Evolutionary conservation across 2,797 vertebrate genomes (phyloP).

Genomic region (Malacoraja senta): DNA sequence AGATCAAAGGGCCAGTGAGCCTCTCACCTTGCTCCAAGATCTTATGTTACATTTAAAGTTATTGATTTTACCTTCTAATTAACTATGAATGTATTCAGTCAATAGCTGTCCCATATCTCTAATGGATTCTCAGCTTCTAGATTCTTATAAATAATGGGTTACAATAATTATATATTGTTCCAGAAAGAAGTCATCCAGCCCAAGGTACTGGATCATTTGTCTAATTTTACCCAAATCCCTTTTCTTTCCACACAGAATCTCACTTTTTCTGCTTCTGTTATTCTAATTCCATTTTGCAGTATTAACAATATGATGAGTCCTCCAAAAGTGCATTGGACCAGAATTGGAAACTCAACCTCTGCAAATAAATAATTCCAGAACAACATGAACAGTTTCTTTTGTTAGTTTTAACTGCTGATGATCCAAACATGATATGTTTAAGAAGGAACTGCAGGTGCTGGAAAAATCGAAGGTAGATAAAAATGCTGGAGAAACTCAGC

Average conservation of each 20-base stretch:
- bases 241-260: not conserved
- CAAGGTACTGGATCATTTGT: not conserved
- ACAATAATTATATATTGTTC: not conserved
- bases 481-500: no score
- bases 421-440: not conserved
- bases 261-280: not conserved
- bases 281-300: not conserved
- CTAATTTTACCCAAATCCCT: no score
- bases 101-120: not conserved
- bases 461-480: no score
- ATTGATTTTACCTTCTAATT: no score
- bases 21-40: no score
- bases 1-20: no score
- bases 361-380: not conserved
- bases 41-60: no score
- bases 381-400: not conserved
- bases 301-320: not conserved
- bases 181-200: not conserved
- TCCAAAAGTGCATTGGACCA: not conserved
- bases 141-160: not conserved
- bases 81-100: not conserved
- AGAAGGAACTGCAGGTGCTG: no score
- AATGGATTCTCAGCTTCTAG: not conserved
- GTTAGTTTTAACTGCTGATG: not conserved
- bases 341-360: not conserved